These are phyloP conservation scores for Poeciliopsis retropinna DNA, from an alignment of 2,113 vertebrate genomes.

Conservation along the genomic window DNA sequence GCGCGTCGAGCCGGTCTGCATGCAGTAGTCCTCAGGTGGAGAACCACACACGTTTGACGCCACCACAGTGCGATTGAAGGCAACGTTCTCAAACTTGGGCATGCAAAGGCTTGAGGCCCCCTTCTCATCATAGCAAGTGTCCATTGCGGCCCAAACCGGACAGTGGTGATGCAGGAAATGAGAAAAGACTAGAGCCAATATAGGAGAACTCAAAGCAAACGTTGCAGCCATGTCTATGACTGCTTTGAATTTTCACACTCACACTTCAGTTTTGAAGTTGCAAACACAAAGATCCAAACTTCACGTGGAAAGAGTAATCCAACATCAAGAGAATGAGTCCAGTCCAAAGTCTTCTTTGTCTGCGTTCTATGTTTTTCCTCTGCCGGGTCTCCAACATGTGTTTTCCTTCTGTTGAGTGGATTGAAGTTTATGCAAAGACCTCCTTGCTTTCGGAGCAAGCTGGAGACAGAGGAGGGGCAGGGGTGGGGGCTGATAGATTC, in stretches of 20 bases:
- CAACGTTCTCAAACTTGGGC: constrained; percentile 91
- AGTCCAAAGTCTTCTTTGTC: constrained; percentile 28
- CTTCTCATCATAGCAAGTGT: constrained; percentile 82
- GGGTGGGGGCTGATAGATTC: constrained; percentile 41
- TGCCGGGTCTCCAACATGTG: constrained; percentile 64
- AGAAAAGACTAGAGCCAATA: constrained; percentile 45
- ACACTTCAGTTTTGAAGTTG: constrained; percentile 20
- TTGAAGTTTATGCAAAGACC: constrained; percentile 63
- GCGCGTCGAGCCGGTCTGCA: constrained; percentile 84
- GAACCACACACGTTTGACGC: constrained; percentile 87
- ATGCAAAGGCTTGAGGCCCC: constrained; percentile 84
- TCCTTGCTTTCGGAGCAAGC: constrained; percentile 56
- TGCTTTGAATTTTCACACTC: constrained; percentile 34
- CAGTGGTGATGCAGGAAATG: constrained; percentile 50
- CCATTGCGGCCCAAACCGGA: constrained; percentile 69
- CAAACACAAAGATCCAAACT: constrained; percentile 31
- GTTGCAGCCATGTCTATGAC: constrained; percentile 69
- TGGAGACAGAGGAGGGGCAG: constrained; percentile 56
- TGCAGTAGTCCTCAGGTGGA: constrained; percentile 90
- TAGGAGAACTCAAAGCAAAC: constrained; percentile 49
- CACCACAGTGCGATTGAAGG: constrained; percentile 81
- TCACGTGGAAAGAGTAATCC: constrained; percentile 49
- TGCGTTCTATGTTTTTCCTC: constrained; percentile 19
- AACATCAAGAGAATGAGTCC: constrained; percentile 19
- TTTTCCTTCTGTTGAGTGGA: constrained; percentile 64